Percentiles rank a stretch among this genome's conserved stretches.
Conservation (phyloP, 2,113 vertebrate genomes). For the Ifrita kowaldi region DNA sequence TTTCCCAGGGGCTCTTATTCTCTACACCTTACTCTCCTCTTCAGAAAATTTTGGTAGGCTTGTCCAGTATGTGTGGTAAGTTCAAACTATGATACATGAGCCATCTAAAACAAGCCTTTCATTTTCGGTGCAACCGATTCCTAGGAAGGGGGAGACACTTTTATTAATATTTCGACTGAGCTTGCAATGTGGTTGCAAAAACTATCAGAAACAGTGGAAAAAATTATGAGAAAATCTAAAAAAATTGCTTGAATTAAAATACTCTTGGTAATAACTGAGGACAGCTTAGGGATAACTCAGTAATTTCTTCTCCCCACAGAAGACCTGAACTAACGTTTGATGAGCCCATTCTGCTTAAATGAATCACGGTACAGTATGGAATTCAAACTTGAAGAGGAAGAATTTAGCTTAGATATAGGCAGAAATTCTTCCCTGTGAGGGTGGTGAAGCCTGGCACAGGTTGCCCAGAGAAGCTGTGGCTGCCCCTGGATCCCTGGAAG, state of each 20-base stretch:
- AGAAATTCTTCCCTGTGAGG: background rate
- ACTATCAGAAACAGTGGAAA: background rate
- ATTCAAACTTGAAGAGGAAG: background rate
- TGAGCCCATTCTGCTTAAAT: background rate
- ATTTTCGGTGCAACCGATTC: fast-evolving
- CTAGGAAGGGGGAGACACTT: background rate
- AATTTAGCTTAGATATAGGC: background rate
- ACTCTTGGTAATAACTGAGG: background rate
- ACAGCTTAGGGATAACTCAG: background rate
- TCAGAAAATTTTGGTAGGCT: background rate
- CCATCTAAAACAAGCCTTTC: background rate
- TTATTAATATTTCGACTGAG: background rate
- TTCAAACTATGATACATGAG: background rate
- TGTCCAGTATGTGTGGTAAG: background rate
- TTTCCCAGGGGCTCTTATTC: background rate
- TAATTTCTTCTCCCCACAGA: background rate
- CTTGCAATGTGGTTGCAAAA: background rate
- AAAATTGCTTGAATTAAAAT: background rate
- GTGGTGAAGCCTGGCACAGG: background rate
- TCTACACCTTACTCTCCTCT: background rate
- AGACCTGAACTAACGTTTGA: background rate
- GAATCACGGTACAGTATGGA: background rate
- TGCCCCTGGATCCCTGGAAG: background rate
- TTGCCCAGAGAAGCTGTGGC: background rate
- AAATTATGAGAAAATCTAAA: background rate